phyloP scores from a whole-genome alignment of 1,140 invertebrate genomes.

The Hormaphis cornu region DNA sequence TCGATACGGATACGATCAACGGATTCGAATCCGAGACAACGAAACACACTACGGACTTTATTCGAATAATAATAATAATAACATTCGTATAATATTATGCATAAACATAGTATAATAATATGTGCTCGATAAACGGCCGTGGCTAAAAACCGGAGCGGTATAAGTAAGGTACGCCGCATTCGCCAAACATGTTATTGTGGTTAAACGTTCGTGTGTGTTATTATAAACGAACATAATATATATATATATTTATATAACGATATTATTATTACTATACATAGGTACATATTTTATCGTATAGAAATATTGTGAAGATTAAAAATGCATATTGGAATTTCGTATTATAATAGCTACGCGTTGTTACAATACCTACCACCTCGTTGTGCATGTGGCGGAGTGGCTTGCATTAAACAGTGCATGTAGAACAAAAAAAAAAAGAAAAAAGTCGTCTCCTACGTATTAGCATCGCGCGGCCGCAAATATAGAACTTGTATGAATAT shows the following conservation, averaged over 20 bases:
- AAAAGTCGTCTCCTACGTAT: background rate
- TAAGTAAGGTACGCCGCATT: no score
- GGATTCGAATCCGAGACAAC: background rate
- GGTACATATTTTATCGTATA: no score
- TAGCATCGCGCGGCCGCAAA: background rate
- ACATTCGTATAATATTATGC: background rate
- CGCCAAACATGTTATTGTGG: background rate
- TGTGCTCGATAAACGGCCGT: background rate
- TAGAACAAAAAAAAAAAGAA: no score
- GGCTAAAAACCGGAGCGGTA: background rate
- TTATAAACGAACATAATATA: no score
- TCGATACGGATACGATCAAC: background rate
- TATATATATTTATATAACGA: no score
- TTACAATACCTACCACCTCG: no score
- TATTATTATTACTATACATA: no score
- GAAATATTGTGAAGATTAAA: constrained; percentile 1
- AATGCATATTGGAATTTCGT: constrained; percentile 1
- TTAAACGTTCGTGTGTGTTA: background rate
- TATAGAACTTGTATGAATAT: constrained; percentile 12
- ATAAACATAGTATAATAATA: background rate
- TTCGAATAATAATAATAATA: no score
- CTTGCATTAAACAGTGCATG: constrained; percentile 7
- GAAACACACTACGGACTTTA: background rate
- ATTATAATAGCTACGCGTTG: no score
- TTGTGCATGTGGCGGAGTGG: no score